A percentile compares a stretch with the other conserved stretches of the same genome.
phyloP scores from a whole-genome alignment of 2,797 vertebrate genomes.

The Acrossocheilus wenchowensis region DNA sequence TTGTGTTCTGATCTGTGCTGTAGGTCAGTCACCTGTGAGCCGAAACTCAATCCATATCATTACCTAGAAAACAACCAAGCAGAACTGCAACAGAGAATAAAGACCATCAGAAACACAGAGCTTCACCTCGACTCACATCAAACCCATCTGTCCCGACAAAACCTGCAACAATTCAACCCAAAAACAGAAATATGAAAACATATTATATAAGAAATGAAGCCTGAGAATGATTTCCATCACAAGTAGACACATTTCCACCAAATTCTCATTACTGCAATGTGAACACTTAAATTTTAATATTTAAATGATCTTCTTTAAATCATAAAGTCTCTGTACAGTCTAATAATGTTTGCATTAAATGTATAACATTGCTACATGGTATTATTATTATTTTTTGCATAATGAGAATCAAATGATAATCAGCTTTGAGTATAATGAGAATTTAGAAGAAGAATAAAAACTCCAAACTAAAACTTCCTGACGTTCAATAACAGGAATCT shows the following conservation, averaged over 20 bases:
- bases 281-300: background rate
- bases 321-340: background rate
- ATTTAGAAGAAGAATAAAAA: background rate
- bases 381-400: background rate
- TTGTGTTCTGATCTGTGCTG: conserved; percentile 8
- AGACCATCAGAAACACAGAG: background rate
- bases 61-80: conserved; percentile 9
- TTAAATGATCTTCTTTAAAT: background rate
- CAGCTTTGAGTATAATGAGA: background rate
- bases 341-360: background rate
- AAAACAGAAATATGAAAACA: background rate
- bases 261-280: background rate
- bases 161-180: background rate
- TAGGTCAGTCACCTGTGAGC: conserved; percentile 35
- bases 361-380: background rate
- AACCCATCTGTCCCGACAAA: background rate
- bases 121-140: background rate
- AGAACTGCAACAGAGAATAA: background rate
- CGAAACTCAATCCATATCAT: conserved; percentile 34
- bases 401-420: background rate
- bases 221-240: no score
- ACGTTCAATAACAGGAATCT: background rate
- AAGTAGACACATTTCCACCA: no score
- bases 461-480: background rate
- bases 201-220: background rate